These are phyloP conservation scores for Tokudaia muenninki DNA, from an alignment of 2,797 vertebrate species.

Conservation along the genomic window DNA sequence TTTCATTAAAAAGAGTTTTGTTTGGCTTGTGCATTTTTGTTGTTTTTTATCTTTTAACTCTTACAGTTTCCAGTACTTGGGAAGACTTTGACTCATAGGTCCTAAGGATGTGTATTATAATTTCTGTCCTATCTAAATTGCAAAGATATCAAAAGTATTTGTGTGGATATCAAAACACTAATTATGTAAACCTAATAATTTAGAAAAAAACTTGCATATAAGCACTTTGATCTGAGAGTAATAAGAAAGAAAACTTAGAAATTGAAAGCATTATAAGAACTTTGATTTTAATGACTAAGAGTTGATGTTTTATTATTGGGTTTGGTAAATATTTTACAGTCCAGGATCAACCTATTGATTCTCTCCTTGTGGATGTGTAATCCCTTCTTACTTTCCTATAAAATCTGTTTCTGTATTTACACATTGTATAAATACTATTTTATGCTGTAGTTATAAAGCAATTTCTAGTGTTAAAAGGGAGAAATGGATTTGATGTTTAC, in stretches of 20 bases:
- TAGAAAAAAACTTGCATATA: not conserved
- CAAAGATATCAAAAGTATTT: not conserved
- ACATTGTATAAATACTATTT: not conserved
- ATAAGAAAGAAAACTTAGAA: conserved; percentile 40
- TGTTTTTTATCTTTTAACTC: conserved; percentile 81
- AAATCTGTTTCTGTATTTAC: not conserved
- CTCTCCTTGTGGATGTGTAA: not conserved
- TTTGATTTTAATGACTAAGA: not conserved
- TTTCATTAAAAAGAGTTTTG: conserved; percentile 65
- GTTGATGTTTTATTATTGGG: not conserved
- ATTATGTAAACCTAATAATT: not conserved
- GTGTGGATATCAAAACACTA: not conserved
- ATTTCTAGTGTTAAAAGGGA: conserved; percentile 5
- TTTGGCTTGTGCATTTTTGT: conserved; percentile 34
- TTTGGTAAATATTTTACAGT: not conserved
- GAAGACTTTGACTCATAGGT: conserved; percentile 59
- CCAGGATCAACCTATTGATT: not conserved
- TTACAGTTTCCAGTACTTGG: conserved; percentile 70
- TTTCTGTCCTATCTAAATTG: not conserved
- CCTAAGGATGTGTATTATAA: not conserved
- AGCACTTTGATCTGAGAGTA: not conserved
- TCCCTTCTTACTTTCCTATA: not conserved
- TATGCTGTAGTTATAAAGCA: not conserved
- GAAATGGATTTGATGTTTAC: not conserved
- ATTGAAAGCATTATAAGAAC: not conserved